phyloP scores from a whole-genome alignment of 2,797 vertebrate genomes.

The Channa striata region DNA sequence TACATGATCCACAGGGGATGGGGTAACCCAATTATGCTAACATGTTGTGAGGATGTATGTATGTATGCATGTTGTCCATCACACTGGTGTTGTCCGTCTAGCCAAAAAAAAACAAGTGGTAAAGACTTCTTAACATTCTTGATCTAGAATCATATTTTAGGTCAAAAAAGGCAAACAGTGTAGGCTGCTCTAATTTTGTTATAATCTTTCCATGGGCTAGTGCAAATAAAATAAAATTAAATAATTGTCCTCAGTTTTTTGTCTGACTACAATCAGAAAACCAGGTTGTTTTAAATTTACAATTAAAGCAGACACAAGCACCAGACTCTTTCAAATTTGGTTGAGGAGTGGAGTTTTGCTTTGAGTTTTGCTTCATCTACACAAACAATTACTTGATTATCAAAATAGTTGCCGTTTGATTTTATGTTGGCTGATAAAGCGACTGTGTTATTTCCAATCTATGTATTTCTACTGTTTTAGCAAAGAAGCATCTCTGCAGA shows the following conservation, averaged over 20 bases:
- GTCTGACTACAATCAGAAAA: too few species aligned
- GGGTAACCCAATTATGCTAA: slow-evolving; percentile 77
- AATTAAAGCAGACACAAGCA: background rate
- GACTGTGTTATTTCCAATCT: background rate
- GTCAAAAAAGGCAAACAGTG: background rate
- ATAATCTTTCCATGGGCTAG: background rate
- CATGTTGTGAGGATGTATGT: slow-evolving; percentile 20
- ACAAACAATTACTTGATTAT: background rate
- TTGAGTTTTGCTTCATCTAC: background rate
- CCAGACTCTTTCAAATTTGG: background rate
- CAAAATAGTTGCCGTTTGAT: background rate
- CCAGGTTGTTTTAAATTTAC: too few species aligned
- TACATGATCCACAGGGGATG: slow-evolving; percentile 53
- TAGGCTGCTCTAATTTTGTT: background rate
- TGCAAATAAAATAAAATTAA: background rate
- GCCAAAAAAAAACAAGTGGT: slow-evolving; percentile 40
- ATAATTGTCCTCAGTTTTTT: background rate
- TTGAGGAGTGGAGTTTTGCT: background rate
- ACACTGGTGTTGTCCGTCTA: slow-evolving; percentile 68
- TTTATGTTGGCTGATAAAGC: background rate
- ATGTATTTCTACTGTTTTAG: too few species aligned
- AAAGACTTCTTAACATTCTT: slow-evolving; percentile 44
- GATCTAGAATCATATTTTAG: slow-evolving; percentile 15
- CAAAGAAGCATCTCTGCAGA: too few species aligned
- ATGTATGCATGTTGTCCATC: slow-evolving; percentile 72